A percentile compares a stretch with the other conserved stretches of the same genome.
Evolutionary conservation across 2,888 invertebrate species (phyloP).

Genomic region (Brachypalpus laphriformis): DNA sequence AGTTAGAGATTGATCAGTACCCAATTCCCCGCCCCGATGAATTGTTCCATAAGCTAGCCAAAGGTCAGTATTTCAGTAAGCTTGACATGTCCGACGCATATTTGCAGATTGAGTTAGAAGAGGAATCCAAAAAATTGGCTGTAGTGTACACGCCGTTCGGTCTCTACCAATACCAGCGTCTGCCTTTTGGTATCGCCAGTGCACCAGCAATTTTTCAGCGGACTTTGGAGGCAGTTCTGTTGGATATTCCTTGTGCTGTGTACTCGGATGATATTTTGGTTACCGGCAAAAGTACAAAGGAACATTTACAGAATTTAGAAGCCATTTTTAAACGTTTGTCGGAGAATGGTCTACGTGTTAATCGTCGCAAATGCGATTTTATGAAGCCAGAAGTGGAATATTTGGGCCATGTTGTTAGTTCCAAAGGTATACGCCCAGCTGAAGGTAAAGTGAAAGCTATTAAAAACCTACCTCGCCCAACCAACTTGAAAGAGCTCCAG

Average conservation of each 20-base stretch:
- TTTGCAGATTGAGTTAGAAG: too few species aligned
- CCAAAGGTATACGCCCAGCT: slow-evolving; percentile 21
- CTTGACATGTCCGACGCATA: too few species aligned
- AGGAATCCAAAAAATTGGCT: too few species aligned
- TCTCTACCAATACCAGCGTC: too few species aligned
- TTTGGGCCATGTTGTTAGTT: slow-evolving; percentile 57
- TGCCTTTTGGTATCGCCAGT: too few species aligned
- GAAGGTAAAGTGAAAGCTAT: slow-evolving; percentile 17
- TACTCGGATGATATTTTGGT: slow-evolving; percentile 51
- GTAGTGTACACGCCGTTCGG: too few species aligned
- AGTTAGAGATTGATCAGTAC: slow-evolving; percentile 75
- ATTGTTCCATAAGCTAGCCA: slow-evolving; percentile 63
- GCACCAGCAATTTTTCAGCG: slow-evolving; percentile 62
- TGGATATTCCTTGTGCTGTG: slow-evolving; percentile 16
- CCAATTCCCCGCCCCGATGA: slow-evolving; percentile 76
- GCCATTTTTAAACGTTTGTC: too few species aligned
- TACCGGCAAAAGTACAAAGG: slow-evolving; percentile 30
- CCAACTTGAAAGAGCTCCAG: slow-evolving; percentile 29
- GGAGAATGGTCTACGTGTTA: too few species aligned
- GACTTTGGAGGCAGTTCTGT: slow-evolving; percentile 48
- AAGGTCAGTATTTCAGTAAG: slow-evolving; percentile 31
- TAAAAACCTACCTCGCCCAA: slow-evolving; percentile 1
- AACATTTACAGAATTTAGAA: too few species aligned
- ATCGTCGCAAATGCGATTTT: too few species aligned
- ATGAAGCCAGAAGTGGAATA: too few species aligned